These are phyloP conservation scores for Nasonia vitripennis DNA, from an alignment of 1,140 invertebrate species.

Conservation along the genomic window DNA sequence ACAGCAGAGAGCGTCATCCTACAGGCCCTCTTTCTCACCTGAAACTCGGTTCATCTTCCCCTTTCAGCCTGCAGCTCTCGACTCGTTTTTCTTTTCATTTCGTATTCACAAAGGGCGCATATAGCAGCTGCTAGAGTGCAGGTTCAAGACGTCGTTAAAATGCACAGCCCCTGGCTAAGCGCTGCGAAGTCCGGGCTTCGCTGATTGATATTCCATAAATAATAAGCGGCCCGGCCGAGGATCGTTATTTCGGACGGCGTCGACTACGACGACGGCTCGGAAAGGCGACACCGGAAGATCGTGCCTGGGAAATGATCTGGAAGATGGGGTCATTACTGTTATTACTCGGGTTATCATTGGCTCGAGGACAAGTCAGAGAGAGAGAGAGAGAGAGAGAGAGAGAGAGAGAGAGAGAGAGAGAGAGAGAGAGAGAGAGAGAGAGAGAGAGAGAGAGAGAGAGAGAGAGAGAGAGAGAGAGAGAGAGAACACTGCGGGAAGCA, in stretches of 20 bases:
- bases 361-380: background rate
- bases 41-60: no score
- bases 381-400: no score
- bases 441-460: no score
- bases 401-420: no score
- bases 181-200: background rate
- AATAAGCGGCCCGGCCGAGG: background rate
- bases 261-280: background rate
- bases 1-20: no score
- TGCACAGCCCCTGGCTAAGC: background rate
- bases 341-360: background rate
- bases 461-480: no score
- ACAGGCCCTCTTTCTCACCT: no score
- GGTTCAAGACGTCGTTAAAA: conserved; percentile 8
- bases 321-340: background rate
- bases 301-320: background rate
- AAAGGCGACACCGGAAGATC: background rate
- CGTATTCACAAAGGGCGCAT: background rate
- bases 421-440: no score
- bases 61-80: no score
- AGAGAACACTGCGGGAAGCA: background rate
- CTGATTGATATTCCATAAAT: conserved; percentile 39
- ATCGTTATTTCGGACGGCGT: background rate
- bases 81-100: background rate
- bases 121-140: no score